A percentile compares a stretch with the other conserved stretches of the same genome.
Evolutionary conservation across 2,797 vertebrate genomes (phyloP).

Genomic region (Lepilemur ruficaudatus): DNA sequence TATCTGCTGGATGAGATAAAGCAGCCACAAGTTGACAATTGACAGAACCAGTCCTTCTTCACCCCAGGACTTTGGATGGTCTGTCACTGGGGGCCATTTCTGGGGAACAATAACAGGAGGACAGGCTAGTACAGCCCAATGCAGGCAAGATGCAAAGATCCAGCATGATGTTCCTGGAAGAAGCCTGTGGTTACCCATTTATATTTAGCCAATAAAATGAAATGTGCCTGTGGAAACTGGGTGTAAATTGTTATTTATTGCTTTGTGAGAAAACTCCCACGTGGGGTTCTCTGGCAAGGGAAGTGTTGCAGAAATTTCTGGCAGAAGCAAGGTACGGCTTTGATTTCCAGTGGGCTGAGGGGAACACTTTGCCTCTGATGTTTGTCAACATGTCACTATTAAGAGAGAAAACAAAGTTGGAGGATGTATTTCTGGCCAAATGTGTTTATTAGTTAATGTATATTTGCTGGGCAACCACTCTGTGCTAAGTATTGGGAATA

Average conservation of each 20-base stretch:
- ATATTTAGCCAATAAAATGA: slow-evolving; percentile 67
- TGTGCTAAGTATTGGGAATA: neutral
- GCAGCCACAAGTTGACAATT: neutral
- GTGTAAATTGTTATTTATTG: slow-evolving; percentile 69
- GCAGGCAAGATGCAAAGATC: neutral
- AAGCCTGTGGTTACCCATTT: slow-evolving; percentile 23
- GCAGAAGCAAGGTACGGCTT: slow-evolving; percentile 55
- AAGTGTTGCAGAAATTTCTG: slow-evolving; percentile 58
- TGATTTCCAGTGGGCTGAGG: slow-evolving; percentile 59
- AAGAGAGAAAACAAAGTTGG: slow-evolving; percentile 57
- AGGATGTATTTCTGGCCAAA: slow-evolving; percentile 37
- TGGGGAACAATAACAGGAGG: neutral
- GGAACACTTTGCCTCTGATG: slow-evolving; percentile 53
- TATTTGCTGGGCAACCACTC: neutral
- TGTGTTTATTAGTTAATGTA: neutral
- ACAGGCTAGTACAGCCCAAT: neutral
- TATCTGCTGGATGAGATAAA: slow-evolving; percentile 6
- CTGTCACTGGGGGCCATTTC: neutral
- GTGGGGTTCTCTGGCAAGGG: slow-evolving; percentile 54
- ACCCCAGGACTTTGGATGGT: neutral
- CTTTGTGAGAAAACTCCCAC: slow-evolving; percentile 67
- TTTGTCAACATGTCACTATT: slow-evolving; percentile 62
- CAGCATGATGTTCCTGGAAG: neutral
- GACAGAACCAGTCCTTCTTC: neutral
- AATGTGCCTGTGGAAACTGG: neutral